Percentiles rank a stretch among this genome's conserved stretches.
Conservation (phyloP, 2,113 vertebrate genomes). For the Trematocara variabile region DNA sequence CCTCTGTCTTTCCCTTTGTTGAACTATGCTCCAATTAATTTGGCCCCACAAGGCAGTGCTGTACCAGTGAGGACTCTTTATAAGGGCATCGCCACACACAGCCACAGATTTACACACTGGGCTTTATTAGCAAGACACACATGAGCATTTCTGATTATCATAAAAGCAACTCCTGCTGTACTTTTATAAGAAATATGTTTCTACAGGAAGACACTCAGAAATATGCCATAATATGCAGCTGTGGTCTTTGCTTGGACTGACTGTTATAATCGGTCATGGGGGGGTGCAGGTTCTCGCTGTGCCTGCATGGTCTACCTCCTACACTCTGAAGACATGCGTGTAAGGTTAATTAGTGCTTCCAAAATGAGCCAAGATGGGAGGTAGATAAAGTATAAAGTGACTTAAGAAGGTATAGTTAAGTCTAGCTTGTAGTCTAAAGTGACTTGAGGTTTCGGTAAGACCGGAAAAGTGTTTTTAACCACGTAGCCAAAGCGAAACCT, state of each 20-base stretch:
- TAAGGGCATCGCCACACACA: conserved; percentile 22
- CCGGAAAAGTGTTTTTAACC: background rate
- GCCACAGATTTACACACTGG: background rate
- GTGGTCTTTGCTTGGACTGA: background rate
- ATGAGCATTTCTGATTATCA: background rate
- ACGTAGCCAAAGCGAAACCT: background rate
- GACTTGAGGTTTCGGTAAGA: background rate
- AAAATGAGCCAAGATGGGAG: background rate
- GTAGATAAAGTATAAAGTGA: background rate
- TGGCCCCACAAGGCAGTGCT: conserved; percentile 41
- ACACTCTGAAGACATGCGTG: background rate
- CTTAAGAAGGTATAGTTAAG: background rate
- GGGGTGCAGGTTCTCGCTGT: background rate
- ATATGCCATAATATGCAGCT: background rate
- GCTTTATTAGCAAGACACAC: background rate
- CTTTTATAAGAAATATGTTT: fast-evolving
- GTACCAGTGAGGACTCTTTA: conserved; percentile 35
- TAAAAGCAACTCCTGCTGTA: background rate
- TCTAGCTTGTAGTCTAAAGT: background rate
- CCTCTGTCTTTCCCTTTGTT: conserved; percentile 13
- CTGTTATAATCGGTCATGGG: background rate
- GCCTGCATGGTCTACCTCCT: background rate
- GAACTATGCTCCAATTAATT: conserved; percentile 53
- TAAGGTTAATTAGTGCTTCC: background rate
- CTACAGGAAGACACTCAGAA: background rate